Conservation (phyloP, 2,797 vertebrate genomes). For the Aldrovandia affinis region DNA sequence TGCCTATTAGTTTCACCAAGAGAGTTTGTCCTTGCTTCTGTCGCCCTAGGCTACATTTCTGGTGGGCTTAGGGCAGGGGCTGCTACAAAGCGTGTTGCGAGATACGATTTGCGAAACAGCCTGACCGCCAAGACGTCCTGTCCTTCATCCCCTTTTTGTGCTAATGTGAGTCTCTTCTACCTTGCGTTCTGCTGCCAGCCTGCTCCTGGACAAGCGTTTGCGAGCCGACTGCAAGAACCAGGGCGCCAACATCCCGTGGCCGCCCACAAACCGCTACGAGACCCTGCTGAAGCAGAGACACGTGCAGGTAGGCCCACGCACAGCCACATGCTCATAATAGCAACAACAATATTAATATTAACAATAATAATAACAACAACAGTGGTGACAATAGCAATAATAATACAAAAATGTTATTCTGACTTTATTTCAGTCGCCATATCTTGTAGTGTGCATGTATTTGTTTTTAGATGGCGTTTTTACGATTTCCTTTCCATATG, state of each 20-base stretch:
- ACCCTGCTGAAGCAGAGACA: constrained; percentile 95
- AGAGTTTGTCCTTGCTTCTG: no score
- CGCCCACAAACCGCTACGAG: constrained; percentile 90
- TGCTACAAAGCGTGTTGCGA: no score
- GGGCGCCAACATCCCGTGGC: constrained; percentile 87
- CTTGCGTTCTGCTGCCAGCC: constrained; percentile 61
- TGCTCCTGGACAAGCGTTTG: constrained; percentile 93
- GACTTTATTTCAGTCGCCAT: neutral
- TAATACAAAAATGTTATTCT: neutral
- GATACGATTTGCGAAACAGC: no score
- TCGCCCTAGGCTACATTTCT: no score
- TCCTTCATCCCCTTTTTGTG: neutral
- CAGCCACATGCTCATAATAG: neutral
- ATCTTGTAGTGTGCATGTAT: neutral
- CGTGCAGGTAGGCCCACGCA: constrained; percentile 79
- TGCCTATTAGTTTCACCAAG: no score
- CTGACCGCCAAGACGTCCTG: no score
- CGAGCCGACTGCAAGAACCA: constrained; percentile 94
- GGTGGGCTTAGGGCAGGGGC: no score
- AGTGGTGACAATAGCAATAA: neutral
- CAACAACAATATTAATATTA: neutral
- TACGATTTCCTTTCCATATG: neutral
- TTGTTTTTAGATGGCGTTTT: neutral
- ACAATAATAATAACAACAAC: neutral
- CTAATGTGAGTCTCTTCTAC: neutral